These are phyloP conservation scores for Dendronephthya gigantea DNA, from an alignment of 64 coral and sea anemone genomes.

Conservation along the genomic window DNA sequence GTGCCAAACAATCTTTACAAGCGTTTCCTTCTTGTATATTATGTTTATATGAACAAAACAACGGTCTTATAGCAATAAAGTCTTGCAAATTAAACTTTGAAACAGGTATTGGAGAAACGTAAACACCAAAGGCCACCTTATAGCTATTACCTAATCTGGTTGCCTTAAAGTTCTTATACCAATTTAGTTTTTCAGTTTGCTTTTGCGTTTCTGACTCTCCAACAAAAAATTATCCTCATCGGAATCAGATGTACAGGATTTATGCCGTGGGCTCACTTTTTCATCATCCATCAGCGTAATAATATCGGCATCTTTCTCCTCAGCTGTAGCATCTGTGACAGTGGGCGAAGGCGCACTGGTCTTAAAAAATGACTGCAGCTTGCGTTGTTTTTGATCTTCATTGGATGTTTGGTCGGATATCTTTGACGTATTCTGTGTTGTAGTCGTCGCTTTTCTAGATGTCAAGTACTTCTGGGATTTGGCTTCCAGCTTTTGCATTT, in stretches of 20 bases:
- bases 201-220: not conserved
- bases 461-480: conserved; percentile 18
- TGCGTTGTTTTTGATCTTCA: too few species aligned
- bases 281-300: too few species aligned
- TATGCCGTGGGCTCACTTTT: too few species aligned
- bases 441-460: not conserved
- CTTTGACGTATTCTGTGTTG: not conserved
- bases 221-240: not conserved
- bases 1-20: not conserved
- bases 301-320: too few species aligned
- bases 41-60: conserved; percentile 6
- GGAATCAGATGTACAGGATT: too few species aligned
- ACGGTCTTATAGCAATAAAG: conserved; percentile 20
- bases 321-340: too few species aligned
- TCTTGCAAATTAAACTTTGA: conserved; percentile 29
- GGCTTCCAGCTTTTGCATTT: conserved; percentile 15
- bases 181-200: conserved; percentile 17
- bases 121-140: not conserved
- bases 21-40: not conserved
- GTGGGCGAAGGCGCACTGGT: too few species aligned
- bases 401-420: too few species aligned
- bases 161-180: conserved; percentile 24
- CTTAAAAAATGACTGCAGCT: too few species aligned
- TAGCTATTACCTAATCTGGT: conserved; percentile 3
- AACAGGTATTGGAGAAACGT: not conserved